Conservation (phyloP, 2,797 vertebrate species). For the Lerista edwardsae region DNA sequence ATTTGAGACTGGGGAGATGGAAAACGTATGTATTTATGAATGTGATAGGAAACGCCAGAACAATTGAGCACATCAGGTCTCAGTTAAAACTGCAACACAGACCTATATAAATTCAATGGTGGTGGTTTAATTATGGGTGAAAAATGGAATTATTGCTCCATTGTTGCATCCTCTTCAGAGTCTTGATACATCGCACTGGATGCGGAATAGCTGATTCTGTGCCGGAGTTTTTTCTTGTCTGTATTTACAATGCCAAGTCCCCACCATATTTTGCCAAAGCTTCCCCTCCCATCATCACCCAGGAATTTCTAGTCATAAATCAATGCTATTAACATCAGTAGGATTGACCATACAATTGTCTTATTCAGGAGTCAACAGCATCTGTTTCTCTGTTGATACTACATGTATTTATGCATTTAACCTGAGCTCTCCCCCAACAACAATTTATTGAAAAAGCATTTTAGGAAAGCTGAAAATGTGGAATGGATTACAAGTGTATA, state of each 20-base stretch:
- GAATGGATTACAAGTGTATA: constrained; percentile 17
- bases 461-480: constrained; percentile 10
- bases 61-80: constrained; percentile 24
- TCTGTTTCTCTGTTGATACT: background rate
- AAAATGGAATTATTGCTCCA: constrained; percentile 16
- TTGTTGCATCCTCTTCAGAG: background rate
- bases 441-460: background rate
- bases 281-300: background rate
- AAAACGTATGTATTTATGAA: constrained; percentile 61
- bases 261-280: constrained; percentile 6
- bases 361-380: constrained; percentile 1
- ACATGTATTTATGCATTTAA: background rate
- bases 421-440: background rate
- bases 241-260: background rate
- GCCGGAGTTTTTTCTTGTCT: background rate
- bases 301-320: constrained; percentile 8
- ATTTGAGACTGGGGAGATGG: constrained; percentile 55
- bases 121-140: constrained; percentile 45
- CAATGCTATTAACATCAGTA: background rate
- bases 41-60: constrained; percentile 28
- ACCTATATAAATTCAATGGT: constrained; percentile 3
- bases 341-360: background rate
- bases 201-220: constrained; percentile 2
- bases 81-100: background rate
- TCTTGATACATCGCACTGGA: background rate